These are phyloP conservation scores for Drosophila mimetica DNA, from an alignment of 2,888 invertebrate genomes.

Conservation along the genomic window DNA sequence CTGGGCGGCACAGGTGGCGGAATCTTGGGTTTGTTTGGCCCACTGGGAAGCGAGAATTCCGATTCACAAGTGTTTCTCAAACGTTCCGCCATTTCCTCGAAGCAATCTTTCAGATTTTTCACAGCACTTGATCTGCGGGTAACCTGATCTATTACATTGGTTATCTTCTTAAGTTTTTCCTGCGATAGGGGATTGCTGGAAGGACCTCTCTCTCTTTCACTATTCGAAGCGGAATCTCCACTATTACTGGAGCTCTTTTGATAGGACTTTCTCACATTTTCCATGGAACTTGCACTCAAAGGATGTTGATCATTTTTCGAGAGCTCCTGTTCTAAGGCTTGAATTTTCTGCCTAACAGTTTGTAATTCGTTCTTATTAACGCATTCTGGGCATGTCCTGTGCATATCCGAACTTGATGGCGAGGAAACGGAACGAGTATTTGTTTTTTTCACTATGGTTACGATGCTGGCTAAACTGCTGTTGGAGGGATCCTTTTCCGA, in stretches of 20 bases:
- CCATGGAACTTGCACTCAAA: not conserved
- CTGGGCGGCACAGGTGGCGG: not conserved
- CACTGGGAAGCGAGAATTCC: not conserved
- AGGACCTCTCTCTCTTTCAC: not conserved
- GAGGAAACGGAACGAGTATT: not conserved
- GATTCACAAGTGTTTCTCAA: not conserved
- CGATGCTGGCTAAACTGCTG: not conserved
- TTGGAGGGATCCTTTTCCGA: slow-evolving; percentile 2
- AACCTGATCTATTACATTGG: not conserved
- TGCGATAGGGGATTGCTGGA: not conserved
- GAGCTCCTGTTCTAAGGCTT: slow-evolving; percentile 1
- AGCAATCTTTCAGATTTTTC: slow-evolving; percentile 11
- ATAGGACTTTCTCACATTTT: not conserved
- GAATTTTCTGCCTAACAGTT: slow-evolving; percentile 1
- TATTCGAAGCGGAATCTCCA: not conserved
- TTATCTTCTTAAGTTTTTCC: not conserved
- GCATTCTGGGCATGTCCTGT: not conserved
- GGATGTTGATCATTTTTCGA: not conserved
- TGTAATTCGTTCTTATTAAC: too few relatives aligned
- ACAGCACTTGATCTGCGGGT: slow-evolving; percentile 5
- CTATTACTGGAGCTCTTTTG: too few relatives aligned
- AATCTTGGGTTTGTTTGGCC: too few relatives aligned
- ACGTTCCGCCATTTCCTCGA: slow-evolving; percentile 19
- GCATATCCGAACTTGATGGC: not conserved
- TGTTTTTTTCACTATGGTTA: not conserved